Percentiles rank a stretch among this genome's conserved stretches.
These are phyloP conservation scores for Protobothrops flavoviridis DNA, from an alignment of 2,113 vertebrate species.

Conservation along the genomic window DNA sequence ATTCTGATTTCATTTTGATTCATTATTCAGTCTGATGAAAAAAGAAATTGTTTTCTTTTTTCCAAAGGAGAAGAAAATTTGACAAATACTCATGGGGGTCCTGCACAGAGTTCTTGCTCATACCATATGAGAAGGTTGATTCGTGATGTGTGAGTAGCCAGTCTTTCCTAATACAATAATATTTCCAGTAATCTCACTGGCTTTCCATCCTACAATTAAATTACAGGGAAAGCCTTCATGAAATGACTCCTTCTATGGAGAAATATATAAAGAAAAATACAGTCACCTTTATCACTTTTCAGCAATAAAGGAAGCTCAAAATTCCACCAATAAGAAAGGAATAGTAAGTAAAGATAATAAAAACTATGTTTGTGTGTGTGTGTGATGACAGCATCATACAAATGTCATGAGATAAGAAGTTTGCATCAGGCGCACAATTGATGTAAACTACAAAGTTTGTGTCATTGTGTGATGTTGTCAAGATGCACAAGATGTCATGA, in stretches of 20 bases:
- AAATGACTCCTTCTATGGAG: not conserved
- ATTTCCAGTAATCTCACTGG: not conserved
- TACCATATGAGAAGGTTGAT: not conserved
- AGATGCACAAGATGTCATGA: not conserved
- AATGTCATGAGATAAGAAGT: not conserved
- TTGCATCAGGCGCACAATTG: not conserved
- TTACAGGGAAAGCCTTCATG: not conserved
- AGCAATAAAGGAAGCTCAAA: not conserved
- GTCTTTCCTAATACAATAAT: not conserved
- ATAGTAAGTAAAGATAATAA: not conserved
- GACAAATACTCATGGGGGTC: not conserved
- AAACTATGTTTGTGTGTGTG: not conserved
- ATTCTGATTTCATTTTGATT: not conserved
- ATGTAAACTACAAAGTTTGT: not conserved
- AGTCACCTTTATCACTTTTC: not conserved
- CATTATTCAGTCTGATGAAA: not conserved
- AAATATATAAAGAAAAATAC: not conserved
- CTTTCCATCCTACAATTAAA: not conserved
- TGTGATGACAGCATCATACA: not conserved
- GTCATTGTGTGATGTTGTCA: not conserved
- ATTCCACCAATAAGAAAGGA: not conserved
- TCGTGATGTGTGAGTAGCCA: not conserved
- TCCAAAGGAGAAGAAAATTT: not conserved
- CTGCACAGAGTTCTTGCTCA: not conserved
- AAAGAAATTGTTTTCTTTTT: not conserved